These are phyloP conservation scores for Lethenteron reissneri DNA, from an alignment of 2,113 vertebrate genomes.

Conservation along the genomic window DNA sequence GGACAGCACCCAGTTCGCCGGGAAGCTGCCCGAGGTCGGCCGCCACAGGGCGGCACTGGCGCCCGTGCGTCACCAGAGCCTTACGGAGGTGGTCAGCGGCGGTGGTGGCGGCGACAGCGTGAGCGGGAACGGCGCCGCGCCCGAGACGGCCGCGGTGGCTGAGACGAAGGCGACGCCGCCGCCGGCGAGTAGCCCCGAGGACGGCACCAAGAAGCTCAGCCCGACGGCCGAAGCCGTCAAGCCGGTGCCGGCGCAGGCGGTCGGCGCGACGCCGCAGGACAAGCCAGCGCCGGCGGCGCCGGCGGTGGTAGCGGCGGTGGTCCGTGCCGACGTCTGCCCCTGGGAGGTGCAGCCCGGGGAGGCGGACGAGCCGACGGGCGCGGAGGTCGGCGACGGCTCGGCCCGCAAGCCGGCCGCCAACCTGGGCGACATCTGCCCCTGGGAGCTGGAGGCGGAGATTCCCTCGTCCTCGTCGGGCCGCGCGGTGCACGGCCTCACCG, in stretches of 20 bases:
- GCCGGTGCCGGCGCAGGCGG: slow-evolving; percentile 10
- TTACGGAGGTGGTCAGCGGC: slow-evolving; percentile 13
- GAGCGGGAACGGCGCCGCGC: not conserved
- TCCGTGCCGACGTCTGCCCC: slow-evolving; percentile 15
- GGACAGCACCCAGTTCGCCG: slow-evolving; percentile 10
- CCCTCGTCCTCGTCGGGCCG: not conserved
- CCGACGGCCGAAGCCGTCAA: not conserved
- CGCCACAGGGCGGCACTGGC: slow-evolving; percentile 12
- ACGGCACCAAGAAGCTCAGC: not conserved
- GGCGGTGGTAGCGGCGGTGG: no score
- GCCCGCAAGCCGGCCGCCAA: slow-evolving; percentile 8
- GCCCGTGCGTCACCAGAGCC: slow-evolving; percentile 21
- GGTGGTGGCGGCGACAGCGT: not conserved
- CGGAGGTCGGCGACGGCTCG: not conserved
- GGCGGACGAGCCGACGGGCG: not conserved
- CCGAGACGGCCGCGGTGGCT: no score
- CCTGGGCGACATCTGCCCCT: slow-evolving; percentile 16
- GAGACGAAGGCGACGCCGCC: not conserved
- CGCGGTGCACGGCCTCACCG: no score
- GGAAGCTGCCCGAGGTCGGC: slow-evolving; percentile 12
- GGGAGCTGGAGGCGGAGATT: slow-evolving; percentile 16
- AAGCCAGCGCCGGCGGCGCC: no score
- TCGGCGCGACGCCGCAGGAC: no score
- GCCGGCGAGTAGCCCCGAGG: not conserved
- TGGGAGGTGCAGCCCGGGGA: slow-evolving; percentile 16